Base-by-base conservation (phyloP, 2,888 invertebrate species). In the Catonia carolina region DNA sequence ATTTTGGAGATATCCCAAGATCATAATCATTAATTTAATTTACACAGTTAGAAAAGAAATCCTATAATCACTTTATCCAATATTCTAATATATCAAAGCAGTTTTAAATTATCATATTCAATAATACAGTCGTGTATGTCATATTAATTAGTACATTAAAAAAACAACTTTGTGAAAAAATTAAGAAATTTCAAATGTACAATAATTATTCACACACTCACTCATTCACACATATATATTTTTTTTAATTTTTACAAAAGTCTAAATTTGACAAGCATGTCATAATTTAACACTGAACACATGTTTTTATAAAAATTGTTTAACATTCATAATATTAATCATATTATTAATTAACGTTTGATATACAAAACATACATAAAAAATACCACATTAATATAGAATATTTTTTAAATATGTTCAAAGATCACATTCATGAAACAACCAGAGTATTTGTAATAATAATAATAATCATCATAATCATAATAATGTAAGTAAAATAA, bases 1-100 rank as follows among this genome's bases (percentile, higher is more conserved):
- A 8, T 45, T 52, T 64, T 62, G 65, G 63, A 60, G 58, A 53
- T 57, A 54, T 57, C 60, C 60, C 60, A 56, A 60, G 60, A 59
- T 55, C 52, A 52, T 47, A 36, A 27, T 36, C 23, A 6, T 27
- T 27, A 6, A 6, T 27, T 27, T 27, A 27, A 27, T 6, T 27
- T 8, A 36, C 20, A 18, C 33, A 23, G 27, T 12, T 27, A 23
- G 45, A 36, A 17, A 51, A 15, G 18, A 36, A 51, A 20, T 10
- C n/a, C 12, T 33, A 14, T 18, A 36, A 18, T 51, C 22, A 51
- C 5, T 51, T 33, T 51, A 36, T 35, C 27, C 27, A 27, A 27
- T 27, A 27, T 27, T 27, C 27, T 27, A 48, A 45, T 33, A 58
- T 17, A 41, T 51, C 42, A 56, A 56, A 56, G 56, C 51, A 45